These are phyloP conservation scores for Lamellibrachia luymesi DNA, from an alignment of 1,140 invertebrate species.

Conservation along the genomic window DNA sequence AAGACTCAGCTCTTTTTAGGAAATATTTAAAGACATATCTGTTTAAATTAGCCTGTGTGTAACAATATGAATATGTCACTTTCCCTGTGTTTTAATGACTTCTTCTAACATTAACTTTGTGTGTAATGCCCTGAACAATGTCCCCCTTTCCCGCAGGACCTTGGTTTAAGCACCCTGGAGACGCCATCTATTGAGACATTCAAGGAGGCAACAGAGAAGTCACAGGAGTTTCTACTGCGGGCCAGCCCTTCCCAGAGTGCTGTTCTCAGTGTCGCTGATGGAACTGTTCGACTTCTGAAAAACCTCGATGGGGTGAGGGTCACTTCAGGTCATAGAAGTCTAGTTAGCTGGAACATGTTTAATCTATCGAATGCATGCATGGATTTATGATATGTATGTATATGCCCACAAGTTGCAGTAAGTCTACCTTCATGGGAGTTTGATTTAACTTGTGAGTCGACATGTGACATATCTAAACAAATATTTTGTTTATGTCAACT, in stretches of 20 bases:
- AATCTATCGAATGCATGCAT: too few relatives aligned
- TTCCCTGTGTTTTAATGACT: neutral
- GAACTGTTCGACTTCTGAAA: neutral
- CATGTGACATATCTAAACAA: too few relatives aligned
- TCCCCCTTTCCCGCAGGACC: neutral
- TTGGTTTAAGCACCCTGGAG: neutral
- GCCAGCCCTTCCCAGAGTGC: neutral
- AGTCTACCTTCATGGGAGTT: too few relatives aligned
- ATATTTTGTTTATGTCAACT: too few relatives aligned
- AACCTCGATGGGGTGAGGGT: neutral
- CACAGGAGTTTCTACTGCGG: neutral
- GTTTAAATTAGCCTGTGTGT: too few relatives aligned
- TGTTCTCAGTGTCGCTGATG: neutral
- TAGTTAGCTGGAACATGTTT: too few relatives aligned
- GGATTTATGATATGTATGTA: too few relatives aligned
- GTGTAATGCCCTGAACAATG: neutral
- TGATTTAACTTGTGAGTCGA: too few relatives aligned
- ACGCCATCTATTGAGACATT: conserved; percentile 1
- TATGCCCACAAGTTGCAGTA: too few relatives aligned
- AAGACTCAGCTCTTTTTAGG: too few relatives aligned
- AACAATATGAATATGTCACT: too few relatives aligned
- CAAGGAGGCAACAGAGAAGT: neutral
- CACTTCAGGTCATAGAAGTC: neutral
- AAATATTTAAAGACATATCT: too few relatives aligned
- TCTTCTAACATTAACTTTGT: neutral